phyloP scores from a whole-genome alignment of 2,113 vertebrate species.

The Heptranchias perlo region DNA sequence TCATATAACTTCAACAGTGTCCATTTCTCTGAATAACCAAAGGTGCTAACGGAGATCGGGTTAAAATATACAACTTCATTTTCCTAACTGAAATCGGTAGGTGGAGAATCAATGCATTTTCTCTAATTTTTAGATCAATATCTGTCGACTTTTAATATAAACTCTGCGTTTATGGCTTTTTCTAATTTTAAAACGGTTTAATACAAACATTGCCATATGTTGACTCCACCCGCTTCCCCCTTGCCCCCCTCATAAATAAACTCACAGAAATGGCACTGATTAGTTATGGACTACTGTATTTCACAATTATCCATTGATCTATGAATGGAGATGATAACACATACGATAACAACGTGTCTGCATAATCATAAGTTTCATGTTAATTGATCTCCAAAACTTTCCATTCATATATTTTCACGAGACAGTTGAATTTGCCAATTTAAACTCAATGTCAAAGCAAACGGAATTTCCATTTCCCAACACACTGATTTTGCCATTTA shows the following conservation, averaged over 20 bases:
- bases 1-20: not conserved
- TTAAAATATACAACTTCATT: not conserved
- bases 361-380: no score
- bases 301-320: not conserved
- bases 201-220: not conserved
- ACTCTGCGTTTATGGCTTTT: not conserved
- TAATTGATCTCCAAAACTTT: not conserved
- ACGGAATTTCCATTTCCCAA: not conserved
- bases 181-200: not conserved
- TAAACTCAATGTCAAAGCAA: not conserved
- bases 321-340: not conserved
- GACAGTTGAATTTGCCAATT: not conserved
- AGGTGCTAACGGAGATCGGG: not conserved
- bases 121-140: not conserved
- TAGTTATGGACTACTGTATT: not conserved
- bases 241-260: not conserved
- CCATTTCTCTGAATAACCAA: not conserved
- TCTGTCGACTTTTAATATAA: no score
- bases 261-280: not conserved
- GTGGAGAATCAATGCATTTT: not conserved
- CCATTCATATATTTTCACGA: no score
- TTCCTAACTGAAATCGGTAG: not conserved
- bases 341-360: not conserved
- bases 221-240: not conserved
- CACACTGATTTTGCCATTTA: not conserved